phyloP scores from a whole-genome alignment of 2,113 vertebrate species.

The Quiscalus mexicanus region DNA sequence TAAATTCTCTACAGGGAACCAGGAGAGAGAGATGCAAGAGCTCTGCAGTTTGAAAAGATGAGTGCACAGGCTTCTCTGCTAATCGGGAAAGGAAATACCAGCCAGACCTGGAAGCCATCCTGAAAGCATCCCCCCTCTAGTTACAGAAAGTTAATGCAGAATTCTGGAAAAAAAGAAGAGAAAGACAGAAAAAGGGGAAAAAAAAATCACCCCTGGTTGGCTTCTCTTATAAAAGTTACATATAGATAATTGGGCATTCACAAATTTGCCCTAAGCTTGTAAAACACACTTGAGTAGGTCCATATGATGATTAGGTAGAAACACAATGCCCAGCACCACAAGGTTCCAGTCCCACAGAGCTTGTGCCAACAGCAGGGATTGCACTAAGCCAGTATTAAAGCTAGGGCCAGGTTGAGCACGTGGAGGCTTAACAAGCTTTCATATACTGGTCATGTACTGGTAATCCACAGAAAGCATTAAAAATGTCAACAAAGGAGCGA shows the following conservation, averaged over 20 bases:
- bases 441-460: background rate
- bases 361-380: slow-evolving; percentile 46
- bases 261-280: slow-evolving; percentile 28
- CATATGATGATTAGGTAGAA: background rate
- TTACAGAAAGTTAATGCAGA: background rate
- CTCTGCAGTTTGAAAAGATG: background rate
- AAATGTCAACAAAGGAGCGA: background rate
- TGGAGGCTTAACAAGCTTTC: slow-evolving; percentile 42
- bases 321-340: background rate
- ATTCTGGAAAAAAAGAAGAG: background rate
- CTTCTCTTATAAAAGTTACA: slow-evolving; percentile 8
- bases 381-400: slow-evolving; percentile 1
- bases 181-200: background rate
- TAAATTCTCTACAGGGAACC: background rate
- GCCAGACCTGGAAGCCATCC: background rate
- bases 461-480: slow-evolving; percentile 34
- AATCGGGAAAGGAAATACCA: background rate
- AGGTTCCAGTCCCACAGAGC: background rate
- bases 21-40: background rate
- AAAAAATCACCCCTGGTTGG: background rate
- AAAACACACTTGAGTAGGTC: slow-evolving; percentile 31
- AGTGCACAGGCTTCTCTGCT: background rate
- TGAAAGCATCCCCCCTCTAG: background rate
- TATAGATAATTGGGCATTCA: background rate
- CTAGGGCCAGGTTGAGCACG: slow-evolving; percentile 21